A percentile compares a stretch with the other conserved stretches of the same genome.
Conservation (phyloP, 2,888 invertebrate genomes). For the Thelaira solivaga region DNA sequence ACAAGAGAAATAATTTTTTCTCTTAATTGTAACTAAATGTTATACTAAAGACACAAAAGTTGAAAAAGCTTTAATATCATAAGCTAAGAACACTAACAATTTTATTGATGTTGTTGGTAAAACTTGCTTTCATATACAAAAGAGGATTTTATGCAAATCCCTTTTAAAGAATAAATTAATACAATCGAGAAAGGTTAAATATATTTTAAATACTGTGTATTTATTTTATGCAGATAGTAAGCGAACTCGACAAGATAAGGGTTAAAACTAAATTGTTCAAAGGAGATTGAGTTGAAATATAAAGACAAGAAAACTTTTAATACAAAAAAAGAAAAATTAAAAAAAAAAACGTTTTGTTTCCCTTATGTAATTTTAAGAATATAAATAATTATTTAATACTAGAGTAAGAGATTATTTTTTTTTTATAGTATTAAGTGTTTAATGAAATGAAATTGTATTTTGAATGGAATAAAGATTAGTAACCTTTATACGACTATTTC, state of each 20-base stretch:
- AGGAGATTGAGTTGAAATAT: background rate
- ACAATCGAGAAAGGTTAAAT: slow-evolving; percentile 53
- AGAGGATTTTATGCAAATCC: slow-evolving; percentile 57
- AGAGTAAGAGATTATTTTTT: too few species aligned
- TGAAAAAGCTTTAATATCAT: slow-evolving; percentile 37
- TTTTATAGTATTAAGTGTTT: too few species aligned
- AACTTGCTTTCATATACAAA: slow-evolving; percentile 43
- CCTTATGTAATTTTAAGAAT: background rate
- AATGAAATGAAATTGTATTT: too few species aligned
- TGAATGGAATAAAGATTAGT: too few species aligned
- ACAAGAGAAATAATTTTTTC: background rate
- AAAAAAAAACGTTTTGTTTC: background rate
- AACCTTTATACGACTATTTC: too few species aligned
- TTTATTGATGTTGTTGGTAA: slow-evolving; percentile 13
- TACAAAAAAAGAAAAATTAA: too few species aligned
- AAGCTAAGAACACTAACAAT: slow-evolving; percentile 33
- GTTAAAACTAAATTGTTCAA: background rate
- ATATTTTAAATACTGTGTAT: slow-evolving; percentile 31
- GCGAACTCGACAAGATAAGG: slow-evolving; percentile 23
- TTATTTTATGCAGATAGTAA: background rate
- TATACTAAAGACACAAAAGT: background rate
- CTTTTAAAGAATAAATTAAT: slow-evolving; percentile 44
- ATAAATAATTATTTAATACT: too few species aligned
- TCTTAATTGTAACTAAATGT: background rate
- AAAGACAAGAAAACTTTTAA: background rate